Base-by-base conservation (phyloP, 2,888 invertebrate genomes). In the Leptinotarsa rubiginosa region DNA sequence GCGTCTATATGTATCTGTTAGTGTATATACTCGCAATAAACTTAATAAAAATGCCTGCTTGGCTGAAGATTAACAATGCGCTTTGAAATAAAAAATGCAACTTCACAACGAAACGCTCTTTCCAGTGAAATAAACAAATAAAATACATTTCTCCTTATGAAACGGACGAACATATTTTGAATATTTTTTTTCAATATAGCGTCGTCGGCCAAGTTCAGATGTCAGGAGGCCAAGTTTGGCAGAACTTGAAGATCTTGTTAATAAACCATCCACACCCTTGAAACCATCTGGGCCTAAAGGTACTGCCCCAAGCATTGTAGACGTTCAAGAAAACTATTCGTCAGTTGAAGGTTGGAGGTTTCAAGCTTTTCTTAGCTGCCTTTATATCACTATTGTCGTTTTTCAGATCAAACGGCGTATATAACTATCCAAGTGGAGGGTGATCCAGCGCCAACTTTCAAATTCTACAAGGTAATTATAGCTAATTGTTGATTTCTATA, bases 351-450 rank as follows among this genome's bases (percentile, higher is more conserved):
- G 98, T 97, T 87, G 22, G 71, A 18, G 47, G 16, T 10, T 54
- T 13, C n/a, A 16, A 20, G 15, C 4, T 54, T 10, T 22, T 47
- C 2, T 20, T 59, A n/a, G 20, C 20, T 20, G 15, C 4, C 13
- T 15, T 56, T 13, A 56, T 56, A 56, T 13, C 22, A 56, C 12
- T 22, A 3, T 56, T 56, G 5, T 54, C 68, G 20, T 47, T 68
- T 82, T 85, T 76, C 88, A 96, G 97, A 97, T 90, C 93, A 94
- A 90, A 96, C 95, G 85, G 98, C 95, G 70, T 97, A 97, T 88
- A 93, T 98, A 86, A 96, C 96, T 74, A 94, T 98, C 72, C 94
- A 94, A 89, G 95, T 99, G 80, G 97, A 97, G 89, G 98, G 98
- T 86, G 95, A 95, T 85, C 98, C 98, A 66, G 93, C 96, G 71